These are phyloP conservation scores for Argyra leucocephala DNA, from an alignment of 2,888 invertebrate genomes.

Conservation along the genomic window DNA sequence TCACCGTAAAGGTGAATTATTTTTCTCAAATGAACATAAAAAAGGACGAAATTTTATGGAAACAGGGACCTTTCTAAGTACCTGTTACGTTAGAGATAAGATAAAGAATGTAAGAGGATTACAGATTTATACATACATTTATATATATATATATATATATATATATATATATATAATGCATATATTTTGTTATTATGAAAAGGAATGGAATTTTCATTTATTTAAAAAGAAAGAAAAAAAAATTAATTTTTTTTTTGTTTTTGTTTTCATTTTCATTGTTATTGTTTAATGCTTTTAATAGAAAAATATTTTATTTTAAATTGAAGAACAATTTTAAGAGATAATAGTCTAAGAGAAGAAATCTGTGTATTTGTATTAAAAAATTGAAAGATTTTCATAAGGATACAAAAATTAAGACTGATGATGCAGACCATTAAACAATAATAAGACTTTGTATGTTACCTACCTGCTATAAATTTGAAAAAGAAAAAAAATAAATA, in stretches of 20 bases:
- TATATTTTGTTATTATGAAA: background rate
- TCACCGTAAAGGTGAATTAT: no score
- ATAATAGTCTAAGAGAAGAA: background rate
- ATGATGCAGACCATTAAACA: conserved; percentile 6
- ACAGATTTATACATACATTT: conserved; percentile 13
- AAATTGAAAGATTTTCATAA: background rate
- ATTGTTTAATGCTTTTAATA: background rate
- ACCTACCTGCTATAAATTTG: no score
- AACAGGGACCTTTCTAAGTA: conserved; percentile 13
- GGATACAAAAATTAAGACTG: conserved; percentile 1
- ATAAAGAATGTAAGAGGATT: conserved; percentile 23
- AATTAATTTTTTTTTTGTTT: background rate
- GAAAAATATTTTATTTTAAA: background rate
- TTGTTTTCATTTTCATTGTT: background rate
- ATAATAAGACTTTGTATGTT: background rate
- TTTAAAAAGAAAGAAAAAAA: background rate
- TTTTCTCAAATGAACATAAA: no score
- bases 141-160: background rate
- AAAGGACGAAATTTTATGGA: background rate
- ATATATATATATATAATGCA: background rate
- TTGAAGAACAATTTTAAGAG: background rate
- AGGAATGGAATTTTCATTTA: background rate
- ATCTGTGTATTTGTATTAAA: background rate
- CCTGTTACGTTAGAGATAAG: conserved; percentile 27
- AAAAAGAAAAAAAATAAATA: no score